phyloP scores from a whole-genome alignment of 2,888 invertebrate species.

The Unio delphinus region DNA sequence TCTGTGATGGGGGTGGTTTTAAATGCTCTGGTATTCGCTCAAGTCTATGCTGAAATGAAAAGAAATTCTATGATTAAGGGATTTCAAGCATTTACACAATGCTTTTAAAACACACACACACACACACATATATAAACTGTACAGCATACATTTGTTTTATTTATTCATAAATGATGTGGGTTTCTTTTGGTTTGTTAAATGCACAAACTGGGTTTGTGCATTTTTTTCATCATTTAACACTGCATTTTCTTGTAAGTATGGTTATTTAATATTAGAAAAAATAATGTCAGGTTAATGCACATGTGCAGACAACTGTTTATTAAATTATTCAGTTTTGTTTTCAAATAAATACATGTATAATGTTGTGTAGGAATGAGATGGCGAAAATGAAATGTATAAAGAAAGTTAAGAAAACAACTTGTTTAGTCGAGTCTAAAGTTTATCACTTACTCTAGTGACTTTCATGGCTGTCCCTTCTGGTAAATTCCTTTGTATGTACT shows the following conservation, averaged over 20 bases:
- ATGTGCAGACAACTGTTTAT: background rate
- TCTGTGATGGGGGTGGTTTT: constrained; percentile 9
- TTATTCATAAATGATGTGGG: too few species aligned
- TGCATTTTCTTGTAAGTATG: too few species aligned
- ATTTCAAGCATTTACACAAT: too few species aligned
- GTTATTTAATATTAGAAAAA: too few species aligned
- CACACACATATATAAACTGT: too few species aligned
- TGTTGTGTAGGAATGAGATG: too few species aligned
- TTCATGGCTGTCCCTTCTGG: constrained; percentile 98
- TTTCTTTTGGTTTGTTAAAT: too few species aligned
- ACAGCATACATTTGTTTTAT: too few species aligned
- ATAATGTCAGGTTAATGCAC: background rate
- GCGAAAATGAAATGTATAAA: background rate
- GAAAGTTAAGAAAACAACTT: background rate
- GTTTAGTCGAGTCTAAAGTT: background rate
- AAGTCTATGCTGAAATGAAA: constrained; percentile 33
- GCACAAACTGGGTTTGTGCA: too few species aligned
- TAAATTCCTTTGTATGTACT: constrained; percentile 95
- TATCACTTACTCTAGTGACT: constrained; percentile 74
- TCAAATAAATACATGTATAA: background rate
- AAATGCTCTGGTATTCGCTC: constrained; percentile 32
- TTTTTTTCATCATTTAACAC: too few species aligned
- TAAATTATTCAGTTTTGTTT: background rate
- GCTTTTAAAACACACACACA: too few species aligned
- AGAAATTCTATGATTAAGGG: background rate